Conservation (phyloP, 2,113 vertebrate genomes). For the Hypomesus transpacificus region DNA sequence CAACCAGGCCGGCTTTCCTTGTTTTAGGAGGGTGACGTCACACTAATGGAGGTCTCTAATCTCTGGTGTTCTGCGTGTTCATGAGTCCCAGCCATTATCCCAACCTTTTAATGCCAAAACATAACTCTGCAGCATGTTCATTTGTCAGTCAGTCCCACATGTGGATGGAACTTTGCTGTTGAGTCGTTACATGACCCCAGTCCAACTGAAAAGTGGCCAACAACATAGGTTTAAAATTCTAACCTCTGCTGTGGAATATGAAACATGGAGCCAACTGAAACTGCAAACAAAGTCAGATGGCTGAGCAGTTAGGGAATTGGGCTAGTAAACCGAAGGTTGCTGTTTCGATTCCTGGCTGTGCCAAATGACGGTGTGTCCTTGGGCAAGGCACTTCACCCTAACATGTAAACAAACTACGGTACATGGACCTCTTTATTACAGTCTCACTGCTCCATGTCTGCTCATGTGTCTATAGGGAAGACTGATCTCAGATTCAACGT, state of each 20-base stretch:
- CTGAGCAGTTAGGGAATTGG: no score
- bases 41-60: constrained; percentile 1
- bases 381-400: no score
- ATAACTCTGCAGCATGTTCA: constrained; percentile 22
- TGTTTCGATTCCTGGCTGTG: no score
- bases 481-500: no score
- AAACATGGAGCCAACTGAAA: not conserved
- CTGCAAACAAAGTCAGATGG: not conserved
- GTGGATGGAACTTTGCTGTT: constrained; percentile 25
- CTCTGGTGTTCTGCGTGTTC: constrained; percentile 6
- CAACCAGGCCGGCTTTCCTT: not conserved
- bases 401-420: not conserved
- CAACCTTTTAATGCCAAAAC: constrained; percentile 28
- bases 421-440: no score
- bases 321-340: no score
- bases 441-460: no score
- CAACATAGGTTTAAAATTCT: constrained; percentile 28
- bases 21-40: constrained; percentile 24
- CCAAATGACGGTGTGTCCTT: no score
- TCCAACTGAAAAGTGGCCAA: constrained; percentile 34
- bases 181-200: constrained; percentile 6
- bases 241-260: not conserved
- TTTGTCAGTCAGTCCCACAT: constrained; percentile 42
- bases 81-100: constrained; percentile 28
- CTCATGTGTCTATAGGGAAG: no score